Conservation (phyloP, 2,797 vertebrate species). For the Dicrostonyx torquatus region DNA sequence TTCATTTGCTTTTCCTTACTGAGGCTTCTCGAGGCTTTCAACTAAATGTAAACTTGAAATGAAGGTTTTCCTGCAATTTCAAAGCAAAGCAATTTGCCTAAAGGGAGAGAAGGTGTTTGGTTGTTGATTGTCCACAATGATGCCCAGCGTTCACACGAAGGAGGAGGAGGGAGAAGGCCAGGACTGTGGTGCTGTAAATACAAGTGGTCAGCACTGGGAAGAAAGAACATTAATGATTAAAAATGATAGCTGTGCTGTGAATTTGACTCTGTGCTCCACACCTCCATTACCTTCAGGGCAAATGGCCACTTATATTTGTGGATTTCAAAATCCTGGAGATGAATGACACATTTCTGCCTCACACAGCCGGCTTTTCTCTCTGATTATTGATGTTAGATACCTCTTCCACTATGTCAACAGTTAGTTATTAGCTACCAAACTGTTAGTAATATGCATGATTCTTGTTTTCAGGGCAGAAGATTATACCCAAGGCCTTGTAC, state of each 20-base stretch:
- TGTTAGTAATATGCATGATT: neutral
- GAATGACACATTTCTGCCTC: neutral
- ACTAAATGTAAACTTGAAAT: slow-evolving; percentile 70
- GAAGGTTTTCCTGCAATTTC: slow-evolving; percentile 60
- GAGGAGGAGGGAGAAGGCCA: neutral
- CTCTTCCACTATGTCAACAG: neutral
- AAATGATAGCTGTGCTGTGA: neutral
- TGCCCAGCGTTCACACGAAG: neutral
- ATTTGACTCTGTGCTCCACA: no score
- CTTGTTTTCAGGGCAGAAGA: neutral
- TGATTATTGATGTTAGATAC: neutral
- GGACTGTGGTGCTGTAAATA: neutral
- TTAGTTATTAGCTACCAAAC: neutral
- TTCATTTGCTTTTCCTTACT: slow-evolving; percentile 71
- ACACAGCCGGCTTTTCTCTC: neutral
- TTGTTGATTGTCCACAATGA: slow-evolving; percentile 13
- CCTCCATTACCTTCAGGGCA: neutral
- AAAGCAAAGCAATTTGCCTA: slow-evolving; percentile 59
- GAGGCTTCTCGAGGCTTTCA: slow-evolving; percentile 68
- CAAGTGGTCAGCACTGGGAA: neutral
- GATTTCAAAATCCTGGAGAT: neutral
- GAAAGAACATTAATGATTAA: neutral
- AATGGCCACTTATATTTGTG: neutral
- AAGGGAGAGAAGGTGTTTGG: slow-evolving; percentile 41
- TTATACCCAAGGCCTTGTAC: neutral